Base-by-base conservation (phyloP, 2,888 invertebrate genomes). In the Drosophila formosana region DNA sequence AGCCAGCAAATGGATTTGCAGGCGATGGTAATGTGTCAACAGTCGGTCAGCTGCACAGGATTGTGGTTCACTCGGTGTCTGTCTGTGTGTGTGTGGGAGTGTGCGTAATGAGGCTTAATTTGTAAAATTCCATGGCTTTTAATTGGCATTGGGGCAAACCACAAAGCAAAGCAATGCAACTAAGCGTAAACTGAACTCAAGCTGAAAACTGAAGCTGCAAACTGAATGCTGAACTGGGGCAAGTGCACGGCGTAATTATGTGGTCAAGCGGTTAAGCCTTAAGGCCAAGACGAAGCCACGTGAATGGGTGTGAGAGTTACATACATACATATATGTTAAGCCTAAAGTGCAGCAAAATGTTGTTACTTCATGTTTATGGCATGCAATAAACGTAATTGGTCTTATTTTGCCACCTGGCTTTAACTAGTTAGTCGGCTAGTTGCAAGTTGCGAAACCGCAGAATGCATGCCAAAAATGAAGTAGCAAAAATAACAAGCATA, bases 181-280 rank as follows among this genome's bases (percentile, higher is more conserved):
- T 49, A 62, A 58, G 56, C 64, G 37, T 28, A 47, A 56, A 65
- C 37, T 47, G 45, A 7, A 39, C 28, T 58, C 30, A 37, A 37
- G 43, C 4, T 8, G 6, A 39, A 37, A 30, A 6, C n/a, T 8
- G 18, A 58, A 70, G 8, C n/a, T 18, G 18, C 18, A 37, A 30
- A 6, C n/a, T 8, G 18, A 58, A 68, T 18, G 8, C n/a, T 11
- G 32, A 68, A 67, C 51, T 65, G 69, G 67, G 78, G 69, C 67
- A 88, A 85, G 75, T 77, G 87, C 75, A 82, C 52, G 63, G 56
- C 72, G 80, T 88, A 88, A 84, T 84, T 88, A 84, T 88, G 88
- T 78, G 84, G 84, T 80, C 71, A 75, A 69, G 68, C 72, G 80
- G 80, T 72, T 65, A 43, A 68, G 67, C 60, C 67, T 66, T 63